phyloP scores from a whole-genome alignment of 2,113 vertebrate species.

The Nesoenas mayeri region DNA sequence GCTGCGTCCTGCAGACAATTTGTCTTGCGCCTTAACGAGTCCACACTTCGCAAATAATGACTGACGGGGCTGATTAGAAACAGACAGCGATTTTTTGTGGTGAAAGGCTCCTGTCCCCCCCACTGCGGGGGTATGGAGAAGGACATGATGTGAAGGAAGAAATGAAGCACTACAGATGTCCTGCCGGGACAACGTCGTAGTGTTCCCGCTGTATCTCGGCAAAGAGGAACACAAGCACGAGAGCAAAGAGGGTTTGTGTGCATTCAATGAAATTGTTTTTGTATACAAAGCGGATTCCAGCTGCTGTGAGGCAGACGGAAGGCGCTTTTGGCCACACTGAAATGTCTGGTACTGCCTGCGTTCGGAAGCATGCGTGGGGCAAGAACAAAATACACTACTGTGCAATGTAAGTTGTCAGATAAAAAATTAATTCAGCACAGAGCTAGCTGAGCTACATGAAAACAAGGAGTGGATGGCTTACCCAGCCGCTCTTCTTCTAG shows the following conservation, averaged over 20 bases:
- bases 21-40: background rate
- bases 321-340: background rate
- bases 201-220: background rate
- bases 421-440: constrained; percentile 10
- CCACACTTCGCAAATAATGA: background rate
- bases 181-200: background rate
- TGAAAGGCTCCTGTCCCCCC: background rate
- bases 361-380: background rate
- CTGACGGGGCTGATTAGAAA: background rate
- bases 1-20: background rate
- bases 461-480: background rate
- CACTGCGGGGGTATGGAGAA: background rate
- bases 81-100: background rate
- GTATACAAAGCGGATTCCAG: constrained; percentile 43
- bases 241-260: background rate
- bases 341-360: constrained; percentile 25
- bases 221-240: background rate
- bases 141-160: background rate
- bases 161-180: background rate
- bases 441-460: background rate
- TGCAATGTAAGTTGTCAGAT: background rate
- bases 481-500: background rate
- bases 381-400: constrained; percentile 43
- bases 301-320: constrained; percentile 31
- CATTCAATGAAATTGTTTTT: background rate